Evolutionary conservation across 2,888 invertebrate genomes (phyloP).

Genomic region (Amiota minor): DNA sequence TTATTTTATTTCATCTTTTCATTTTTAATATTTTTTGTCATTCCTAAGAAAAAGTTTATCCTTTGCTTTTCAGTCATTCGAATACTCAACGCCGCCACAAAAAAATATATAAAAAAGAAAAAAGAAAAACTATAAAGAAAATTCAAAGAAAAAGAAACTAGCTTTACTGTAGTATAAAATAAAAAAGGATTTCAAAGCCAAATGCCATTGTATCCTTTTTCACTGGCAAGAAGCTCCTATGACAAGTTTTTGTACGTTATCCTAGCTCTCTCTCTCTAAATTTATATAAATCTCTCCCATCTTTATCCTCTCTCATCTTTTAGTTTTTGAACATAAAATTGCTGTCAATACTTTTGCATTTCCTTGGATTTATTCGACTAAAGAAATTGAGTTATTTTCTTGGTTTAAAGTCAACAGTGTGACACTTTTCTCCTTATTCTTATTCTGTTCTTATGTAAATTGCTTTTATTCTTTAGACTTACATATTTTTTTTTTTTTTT

Average conservation of each 20-base stretch:
- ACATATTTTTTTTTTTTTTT: not conserved
- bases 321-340: slow-evolving; percentile 17
- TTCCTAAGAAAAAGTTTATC: not conserved
- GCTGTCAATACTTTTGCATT: slow-evolving; percentile 48
- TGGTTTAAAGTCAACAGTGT: slow-evolving; percentile 23
- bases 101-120: not conserved
- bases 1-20: not conserved
- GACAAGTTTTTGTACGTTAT: slow-evolving; percentile 2
- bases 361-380: not conserved
- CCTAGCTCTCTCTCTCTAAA: not conserved
- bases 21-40: not conserved
- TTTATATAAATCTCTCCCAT: too few species aligned
- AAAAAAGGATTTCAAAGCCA: not conserved
- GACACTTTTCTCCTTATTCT: slow-evolving; percentile 41
- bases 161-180: too few species aligned
- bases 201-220: slow-evolving; percentile 16
- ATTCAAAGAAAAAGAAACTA: not conserved
- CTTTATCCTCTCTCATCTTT: slow-evolving; percentile 30
- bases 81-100: not conserved
- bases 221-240: not conserved
- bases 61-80: not conserved
- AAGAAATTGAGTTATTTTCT: slow-evolving; percentile 61
- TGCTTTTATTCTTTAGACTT: slow-evolving; percentile 32
- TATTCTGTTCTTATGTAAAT: slow-evolving; percentile 48
- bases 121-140: not conserved